Conservation (phyloP, 1,140 invertebrate genomes). For the Capitella teleta region DNA sequence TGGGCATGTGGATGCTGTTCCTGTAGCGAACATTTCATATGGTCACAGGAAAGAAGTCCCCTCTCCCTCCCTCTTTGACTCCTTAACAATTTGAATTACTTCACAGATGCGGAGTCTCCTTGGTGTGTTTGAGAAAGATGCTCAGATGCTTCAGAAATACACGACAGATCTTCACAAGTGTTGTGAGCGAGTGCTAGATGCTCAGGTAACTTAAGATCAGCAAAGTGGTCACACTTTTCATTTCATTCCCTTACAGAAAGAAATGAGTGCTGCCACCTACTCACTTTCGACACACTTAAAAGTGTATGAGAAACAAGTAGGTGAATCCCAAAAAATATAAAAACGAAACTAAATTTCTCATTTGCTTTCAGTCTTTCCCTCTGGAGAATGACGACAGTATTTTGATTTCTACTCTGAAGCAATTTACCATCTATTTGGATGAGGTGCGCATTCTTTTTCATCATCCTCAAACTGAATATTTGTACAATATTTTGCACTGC, state of each 20-base stretch:
- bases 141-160: slow-evolving; percentile 38
- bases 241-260: slow-evolving; percentile 38
- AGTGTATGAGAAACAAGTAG: slow-evolving; percentile 41
- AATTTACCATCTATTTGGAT: slow-evolving; percentile 41
- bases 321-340: too few species aligned
- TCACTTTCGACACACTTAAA: slow-evolving; percentile 40
- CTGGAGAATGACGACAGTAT: slow-evolving; percentile 42
- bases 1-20: too few species aligned
- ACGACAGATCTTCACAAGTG: slow-evolving; percentile 35
- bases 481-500: slow-evolving; percentile 12
- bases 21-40: too few species aligned
- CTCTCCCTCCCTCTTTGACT: too few species aligned
- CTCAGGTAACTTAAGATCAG: slow-evolving; percentile 38
- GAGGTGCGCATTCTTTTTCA: too few species aligned
- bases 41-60: too few species aligned
- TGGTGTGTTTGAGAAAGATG: slow-evolving; percentile 43
- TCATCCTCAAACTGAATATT: too few species aligned
- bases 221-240: too few species aligned
- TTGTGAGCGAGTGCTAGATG: slow-evolving; percentile 39
- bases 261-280: slow-evolving; percentile 40
- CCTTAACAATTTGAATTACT: too few species aligned
- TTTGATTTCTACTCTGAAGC: slow-evolving; percentile 37
- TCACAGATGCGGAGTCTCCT: slow-evolving; percentile 39
- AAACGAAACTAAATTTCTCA: too few species aligned
- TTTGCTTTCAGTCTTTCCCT: slow-evolving; percentile 39